Conservation (phyloP, 2,113 vertebrate species). For the Parus major region DNA sequence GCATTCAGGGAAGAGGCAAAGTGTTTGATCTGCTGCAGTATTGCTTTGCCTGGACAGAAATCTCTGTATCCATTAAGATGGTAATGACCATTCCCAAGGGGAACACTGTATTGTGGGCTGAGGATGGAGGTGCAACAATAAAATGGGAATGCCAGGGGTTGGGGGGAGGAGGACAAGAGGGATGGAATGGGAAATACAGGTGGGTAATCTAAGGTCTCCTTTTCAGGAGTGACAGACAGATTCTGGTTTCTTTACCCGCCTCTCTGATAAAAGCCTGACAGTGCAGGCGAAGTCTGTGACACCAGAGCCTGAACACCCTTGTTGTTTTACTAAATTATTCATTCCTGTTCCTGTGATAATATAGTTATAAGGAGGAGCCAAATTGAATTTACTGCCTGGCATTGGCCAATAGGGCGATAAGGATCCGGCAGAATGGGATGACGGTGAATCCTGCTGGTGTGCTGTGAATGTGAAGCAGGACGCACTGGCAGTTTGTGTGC, state of each 20-base stretch:
- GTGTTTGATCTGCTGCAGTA: neutral
- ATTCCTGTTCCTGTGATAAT: slow-evolving; percentile 65
- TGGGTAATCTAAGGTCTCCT: neutral
- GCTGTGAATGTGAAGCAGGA: slow-evolving; percentile 69
- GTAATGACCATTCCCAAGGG: neutral
- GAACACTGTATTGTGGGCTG: neutral
- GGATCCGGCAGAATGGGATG: slow-evolving; percentile 57
- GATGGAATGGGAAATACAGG: neutral
- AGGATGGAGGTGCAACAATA: neutral
- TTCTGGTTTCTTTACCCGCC: neutral
- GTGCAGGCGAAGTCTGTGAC: slow-evolving; percentile 18
- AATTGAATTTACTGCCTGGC: slow-evolving; percentile 65
- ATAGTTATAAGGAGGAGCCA: slow-evolving; percentile 70
- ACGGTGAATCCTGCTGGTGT: slow-evolving; percentile 60
- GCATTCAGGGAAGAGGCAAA: neutral
- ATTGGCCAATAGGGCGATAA: slow-evolving; percentile 56
- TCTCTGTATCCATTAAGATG: neutral
- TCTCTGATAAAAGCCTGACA: slow-evolving; percentile 4
- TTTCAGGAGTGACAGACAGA: neutral
- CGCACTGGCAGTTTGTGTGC: slow-evolving; percentile 48
- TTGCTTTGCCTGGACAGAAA: neutral
- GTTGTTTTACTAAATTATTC: slow-evolving; percentile 70
- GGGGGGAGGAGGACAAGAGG: neutral
- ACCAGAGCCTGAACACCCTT: slow-evolving; percentile 34
- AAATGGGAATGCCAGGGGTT: neutral